A percentile compares a stretch with the other conserved stretches of the same genome.
phyloP scores from a whole-genome alignment of 2,113 vertebrate genomes.

The Thymallus thymallus region DNA sequence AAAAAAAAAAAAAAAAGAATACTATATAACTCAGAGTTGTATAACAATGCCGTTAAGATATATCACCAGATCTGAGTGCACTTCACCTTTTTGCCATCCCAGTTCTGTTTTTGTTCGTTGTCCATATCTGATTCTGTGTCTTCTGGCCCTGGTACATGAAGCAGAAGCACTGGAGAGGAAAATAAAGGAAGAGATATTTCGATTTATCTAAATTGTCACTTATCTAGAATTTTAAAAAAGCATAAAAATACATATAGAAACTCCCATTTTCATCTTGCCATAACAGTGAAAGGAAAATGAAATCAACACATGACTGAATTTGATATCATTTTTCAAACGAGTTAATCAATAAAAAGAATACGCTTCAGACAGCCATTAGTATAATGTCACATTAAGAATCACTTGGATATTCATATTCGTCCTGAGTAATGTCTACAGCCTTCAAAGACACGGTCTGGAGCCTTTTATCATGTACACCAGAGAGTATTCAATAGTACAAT shows the following conservation, averaged over 20 bases:
- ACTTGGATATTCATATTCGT: slow-evolving; percentile 13
- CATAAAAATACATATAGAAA: too few relatives aligned
- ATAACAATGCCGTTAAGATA: background rate
- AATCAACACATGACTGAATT: too few relatives aligned
- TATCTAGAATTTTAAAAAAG: too few relatives aligned
- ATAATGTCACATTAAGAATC: slow-evolving; percentile 1
- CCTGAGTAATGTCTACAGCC: slow-evolving; percentile 36
- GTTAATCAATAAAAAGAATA: slow-evolving; percentile 8
- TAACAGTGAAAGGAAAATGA: too few relatives aligned
- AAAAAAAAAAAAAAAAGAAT: background rate
- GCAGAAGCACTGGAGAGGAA: slow-evolving; percentile 79
- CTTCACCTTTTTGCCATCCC: slow-evolving; percentile 87
- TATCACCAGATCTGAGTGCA: slow-evolving; percentile 31
- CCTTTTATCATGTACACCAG: slow-evolving; percentile 47
- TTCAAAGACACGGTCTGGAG: slow-evolving; percentile 39
- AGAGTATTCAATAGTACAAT: slow-evolving; percentile 1
- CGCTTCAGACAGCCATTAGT: slow-evolving; percentile 5
- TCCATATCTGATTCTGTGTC: slow-evolving; percentile 78
- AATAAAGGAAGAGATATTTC: background rate
- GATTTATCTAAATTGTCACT: too few relatives aligned
- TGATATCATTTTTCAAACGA: too few relatives aligned
- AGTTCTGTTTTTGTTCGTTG: slow-evolving; percentile 79
- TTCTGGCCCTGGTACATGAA: slow-evolving; percentile 90
- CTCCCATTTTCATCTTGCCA: too few relatives aligned
- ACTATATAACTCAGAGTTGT: too few relatives aligned